Evolutionary conservation across 1,140 invertebrate species (phyloP), one percentile per base, ranked within the genome.

Genomic region (Trinorchestia longiramus): DNA sequence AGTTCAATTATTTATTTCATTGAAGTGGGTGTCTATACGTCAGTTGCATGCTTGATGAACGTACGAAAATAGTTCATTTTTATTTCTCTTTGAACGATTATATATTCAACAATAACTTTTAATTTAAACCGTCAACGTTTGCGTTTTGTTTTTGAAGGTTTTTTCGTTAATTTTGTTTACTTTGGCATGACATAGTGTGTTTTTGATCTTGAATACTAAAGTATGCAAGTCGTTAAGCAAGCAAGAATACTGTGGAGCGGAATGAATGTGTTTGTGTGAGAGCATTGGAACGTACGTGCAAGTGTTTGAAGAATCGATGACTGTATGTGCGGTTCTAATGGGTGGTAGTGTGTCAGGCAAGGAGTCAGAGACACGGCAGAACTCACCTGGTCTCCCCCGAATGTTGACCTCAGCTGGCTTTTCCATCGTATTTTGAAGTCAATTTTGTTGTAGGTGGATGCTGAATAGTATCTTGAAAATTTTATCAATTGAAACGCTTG

Each of bases 371-470:
- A 90, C 88, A 36, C 88, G 88, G 41, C 88, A 90, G 88, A 42
- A 43, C 88, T 90, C 88, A 41, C 43, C 88, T 90, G 88, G 88
- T 90, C 88, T 90, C 88, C 88, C 88, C 88, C 88, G 11, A 90
- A 11, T n/a, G 87, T 42, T 90, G 43, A 28, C 88, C 43, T 17
- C 43, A 41, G 88, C 88, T 42, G 41, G 15, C 41, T 42, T 43
- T 43, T 90, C 43, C 88, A 90, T 90, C 88, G 62, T 36, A 23
- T 36, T 3, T 8, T 53, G 19, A 87, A 87, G 87, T 90, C 88
- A 43, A 19, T 90, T 90, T 41, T 42, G 8, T 23, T 77, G 62
- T 36, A 36, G 11, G 28, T 36, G 62, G 28, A 77, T 28, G 62
- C 62, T 77, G 1, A 77, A 36, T 28, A 77, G 28, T 28, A 77